phyloP scores from a whole-genome alignment of 2,888 invertebrate genomes.

The Enchytraeus crypticus region DNA sequence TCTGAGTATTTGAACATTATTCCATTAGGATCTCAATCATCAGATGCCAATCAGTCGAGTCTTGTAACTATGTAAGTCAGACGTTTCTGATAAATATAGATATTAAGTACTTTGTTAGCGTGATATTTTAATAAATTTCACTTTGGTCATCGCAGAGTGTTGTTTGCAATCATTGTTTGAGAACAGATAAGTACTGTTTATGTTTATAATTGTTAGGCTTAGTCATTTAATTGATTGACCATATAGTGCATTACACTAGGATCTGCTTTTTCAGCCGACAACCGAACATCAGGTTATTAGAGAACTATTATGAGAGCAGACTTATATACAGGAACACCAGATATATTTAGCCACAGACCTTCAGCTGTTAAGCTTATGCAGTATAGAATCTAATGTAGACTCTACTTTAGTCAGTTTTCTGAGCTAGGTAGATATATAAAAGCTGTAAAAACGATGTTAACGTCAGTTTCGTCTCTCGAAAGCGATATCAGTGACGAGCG shows the following conservation, averaged over 20 bases:
- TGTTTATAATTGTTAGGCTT: neutral
- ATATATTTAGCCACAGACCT: no score
- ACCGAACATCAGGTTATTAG: neutral
- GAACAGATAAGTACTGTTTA: neutral
- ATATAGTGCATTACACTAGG: neutral
- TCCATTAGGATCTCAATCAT: constrained; percentile 22
- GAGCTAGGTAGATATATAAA: no score
- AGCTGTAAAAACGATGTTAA: no score
- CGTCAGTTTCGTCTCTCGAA: no score
- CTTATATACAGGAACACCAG: no score
- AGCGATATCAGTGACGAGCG: no score
- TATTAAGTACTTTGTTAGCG: neutral
- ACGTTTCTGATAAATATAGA: neutral
- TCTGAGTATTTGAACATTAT: constrained; percentile 32
- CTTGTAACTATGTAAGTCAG: constrained; percentile 9
- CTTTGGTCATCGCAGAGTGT: neutral
- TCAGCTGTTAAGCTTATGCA: no score
- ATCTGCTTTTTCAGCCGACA: neutral
- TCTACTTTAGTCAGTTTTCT: no score
- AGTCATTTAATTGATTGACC: neutral
- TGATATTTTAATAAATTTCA: neutral
- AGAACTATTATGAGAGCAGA: no score
- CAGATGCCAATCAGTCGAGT: constrained; percentile 25
- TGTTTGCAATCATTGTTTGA: neutral
- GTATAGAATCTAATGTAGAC: no score